phyloP scores from a whole-genome alignment of 2,888 invertebrate genomes.

The Pristionchus maxplancki region DNA sequence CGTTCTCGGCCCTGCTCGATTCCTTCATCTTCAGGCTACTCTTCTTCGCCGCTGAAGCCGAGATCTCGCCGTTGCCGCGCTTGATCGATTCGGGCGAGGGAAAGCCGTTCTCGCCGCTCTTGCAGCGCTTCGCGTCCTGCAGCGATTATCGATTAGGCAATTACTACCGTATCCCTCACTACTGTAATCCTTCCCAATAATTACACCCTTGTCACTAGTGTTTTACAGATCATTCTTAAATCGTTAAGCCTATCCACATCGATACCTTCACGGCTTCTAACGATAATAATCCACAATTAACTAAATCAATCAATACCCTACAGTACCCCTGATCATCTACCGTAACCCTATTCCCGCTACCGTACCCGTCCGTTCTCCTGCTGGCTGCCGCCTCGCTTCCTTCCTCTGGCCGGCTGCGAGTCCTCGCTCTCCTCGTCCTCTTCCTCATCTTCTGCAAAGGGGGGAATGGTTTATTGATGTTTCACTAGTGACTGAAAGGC shows the following conservation, averaged over 20 bases:
- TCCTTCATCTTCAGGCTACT: conserved; percentile 22
- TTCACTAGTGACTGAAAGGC: not conserved
- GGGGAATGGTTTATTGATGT: not conserved
- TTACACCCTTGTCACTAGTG: too few relatives aligned
- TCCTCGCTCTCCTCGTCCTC: conserved; percentile 43
- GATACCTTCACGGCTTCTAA: not conserved
- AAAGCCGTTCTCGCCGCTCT: conserved; percentile 48
- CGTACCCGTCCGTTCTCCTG: conserved; percentile 41
- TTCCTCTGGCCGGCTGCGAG: conserved; percentile 14
- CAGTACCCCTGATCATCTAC: not conserved
- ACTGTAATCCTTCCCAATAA: too few relatives aligned
- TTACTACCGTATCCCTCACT: not conserved
- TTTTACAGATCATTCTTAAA: too few relatives aligned
- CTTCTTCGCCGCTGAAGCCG: not conserved
- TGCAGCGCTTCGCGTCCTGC: conserved; percentile 42
- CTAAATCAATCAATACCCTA: not conserved
- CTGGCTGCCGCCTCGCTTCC: conserved; percentile 22
- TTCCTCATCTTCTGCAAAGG: not conserved
- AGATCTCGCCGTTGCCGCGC: conserved; percentile 30
- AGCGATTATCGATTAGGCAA: not conserved
- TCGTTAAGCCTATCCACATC: not conserved
- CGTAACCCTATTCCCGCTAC: not conserved
- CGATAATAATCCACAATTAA: not conserved
- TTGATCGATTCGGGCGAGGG: not conserved
- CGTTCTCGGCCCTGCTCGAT: conserved; percentile 30